Conservation (phyloP, 1,140 invertebrate genomes). For the Brachionus koreanus region DNA sequence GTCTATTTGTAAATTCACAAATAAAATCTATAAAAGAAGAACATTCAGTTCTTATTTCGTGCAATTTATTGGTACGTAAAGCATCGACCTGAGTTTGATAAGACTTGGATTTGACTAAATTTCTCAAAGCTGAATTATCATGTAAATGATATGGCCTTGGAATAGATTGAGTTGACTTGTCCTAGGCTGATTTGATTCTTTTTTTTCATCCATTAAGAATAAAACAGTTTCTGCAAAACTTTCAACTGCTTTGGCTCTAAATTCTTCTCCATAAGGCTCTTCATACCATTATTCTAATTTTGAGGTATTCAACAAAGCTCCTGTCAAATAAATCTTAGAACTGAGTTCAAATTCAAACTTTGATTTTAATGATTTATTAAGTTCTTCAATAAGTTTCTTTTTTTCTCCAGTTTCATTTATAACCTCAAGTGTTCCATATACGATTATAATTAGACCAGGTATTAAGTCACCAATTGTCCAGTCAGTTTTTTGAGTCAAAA, state of each 20-base stretch:
- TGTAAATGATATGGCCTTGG: not conserved
- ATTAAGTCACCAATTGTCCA: too few relatives aligned
- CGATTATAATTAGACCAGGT: too few relatives aligned
- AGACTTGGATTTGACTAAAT: not conserved
- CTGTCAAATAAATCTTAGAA: not conserved
- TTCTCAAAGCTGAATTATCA: not conserved
- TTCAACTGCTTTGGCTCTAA: not conserved
- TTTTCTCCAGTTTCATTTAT: not conserved
- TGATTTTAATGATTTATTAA: not conserved
- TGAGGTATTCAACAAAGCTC: not conserved
- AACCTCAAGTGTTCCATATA: not conserved
- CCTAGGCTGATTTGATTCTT: not conserved
- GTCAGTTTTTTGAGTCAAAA: too few relatives aligned
- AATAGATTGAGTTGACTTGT: not conserved
- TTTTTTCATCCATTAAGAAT: not conserved
- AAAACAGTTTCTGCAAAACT: not conserved
- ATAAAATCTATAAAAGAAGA: not conserved
- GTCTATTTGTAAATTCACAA: not conserved
- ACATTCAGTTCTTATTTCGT: not conserved
- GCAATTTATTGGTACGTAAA: not conserved
- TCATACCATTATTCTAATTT: not conserved
- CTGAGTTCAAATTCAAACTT: not conserved
- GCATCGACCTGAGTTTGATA: not conserved
- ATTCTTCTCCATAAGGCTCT: not conserved
- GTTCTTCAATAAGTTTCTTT: not conserved